Evolutionary conservation across 2,113 vertebrate genomes (phyloP), one percentile per base, ranked within the genome.

Genomic region (Misgurnus anguillicaudatus): DNA sequence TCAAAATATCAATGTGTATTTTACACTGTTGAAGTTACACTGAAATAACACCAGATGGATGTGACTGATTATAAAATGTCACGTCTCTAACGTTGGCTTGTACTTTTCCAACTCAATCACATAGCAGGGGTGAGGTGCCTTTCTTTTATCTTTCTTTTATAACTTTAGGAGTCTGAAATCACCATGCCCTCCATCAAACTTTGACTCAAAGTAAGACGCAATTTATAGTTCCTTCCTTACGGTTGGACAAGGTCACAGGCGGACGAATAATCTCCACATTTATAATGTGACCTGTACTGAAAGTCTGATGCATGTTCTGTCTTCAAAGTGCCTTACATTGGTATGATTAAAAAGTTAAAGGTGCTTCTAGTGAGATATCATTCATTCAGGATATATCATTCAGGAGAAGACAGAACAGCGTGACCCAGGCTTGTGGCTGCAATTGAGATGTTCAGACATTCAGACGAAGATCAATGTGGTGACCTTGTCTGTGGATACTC

Each of bases 361-460:
- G 48, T 38, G 45, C 71, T 79, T 76, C 76, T 76, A 31, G 24
- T 66, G 65, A 83, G 72, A 58, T 60, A 76, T 71, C 31, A 68
- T 53, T 48, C 31, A n/a, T 45, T 79, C 10, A 13, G 9, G 47
- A 48, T 48, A 48, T 13, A 48, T 13, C 53, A 6, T 71, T 66
- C 69, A 64, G 17, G 9, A 69, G 21, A 6, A 66, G 17, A 65
- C 36, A 17, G 53, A 63, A 48, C 55, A 9, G 57, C 62, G 16
- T 57, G 58, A 8, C 48, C 5, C 48, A 21, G 70, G 65, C 45
- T 68, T 51, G 57, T 41, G 38, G 3, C 57, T 39, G 42, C 69
- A 48, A 76, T 38, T 17, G 24, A 13, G 58, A 19, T 60, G 7
- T 75, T 31, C 61, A 11, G 24, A 70, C 24, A 53, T 58, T 75